phyloP scores from a whole-genome alignment of 2,113 vertebrate species.

The Anhinga anhinga region DNA sequence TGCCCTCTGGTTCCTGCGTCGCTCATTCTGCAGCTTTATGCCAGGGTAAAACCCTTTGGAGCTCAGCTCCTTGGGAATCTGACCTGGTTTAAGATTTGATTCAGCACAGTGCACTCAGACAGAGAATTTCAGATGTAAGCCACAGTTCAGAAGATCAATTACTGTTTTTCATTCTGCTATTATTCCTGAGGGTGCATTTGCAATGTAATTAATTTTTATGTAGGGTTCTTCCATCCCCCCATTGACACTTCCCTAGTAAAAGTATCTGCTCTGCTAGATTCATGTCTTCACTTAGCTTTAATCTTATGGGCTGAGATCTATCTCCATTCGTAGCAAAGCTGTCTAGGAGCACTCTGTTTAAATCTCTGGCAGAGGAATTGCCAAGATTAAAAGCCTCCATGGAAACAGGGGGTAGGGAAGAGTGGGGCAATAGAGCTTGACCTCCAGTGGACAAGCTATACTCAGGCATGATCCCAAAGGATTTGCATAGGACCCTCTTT shows the following conservation, averaged over 20 bases:
- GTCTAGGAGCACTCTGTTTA: background rate
- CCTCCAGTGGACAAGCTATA: background rate
- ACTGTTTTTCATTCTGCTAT: background rate
- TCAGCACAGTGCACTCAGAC: background rate
- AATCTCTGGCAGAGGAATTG: background rate
- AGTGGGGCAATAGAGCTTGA: background rate
- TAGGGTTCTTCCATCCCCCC: background rate
- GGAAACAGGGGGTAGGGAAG: background rate
- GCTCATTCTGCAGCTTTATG: background rate
- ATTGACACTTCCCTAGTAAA: background rate
- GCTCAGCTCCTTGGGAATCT: background rate
- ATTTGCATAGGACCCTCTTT: background rate
- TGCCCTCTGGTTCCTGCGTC: background rate
- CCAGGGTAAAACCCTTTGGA: background rate
- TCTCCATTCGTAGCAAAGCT: background rate
- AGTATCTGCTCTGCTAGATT: background rate
- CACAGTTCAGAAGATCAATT: background rate
- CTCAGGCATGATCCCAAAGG: background rate
- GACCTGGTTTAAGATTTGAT: conserved; percentile 28
- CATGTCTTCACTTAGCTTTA: conserved; percentile 22
- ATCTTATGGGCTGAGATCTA: background rate
- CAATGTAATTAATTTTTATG: conserved; percentile 58
- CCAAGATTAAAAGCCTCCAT: background rate
- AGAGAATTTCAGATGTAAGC: conserved; percentile 8
- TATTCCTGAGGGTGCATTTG: conserved; percentile 30